These are phyloP conservation scores for Chydorus sphaericus DNA, from an alignment of 2,888 invertebrate genomes.

Conservation along the genomic window DNA sequence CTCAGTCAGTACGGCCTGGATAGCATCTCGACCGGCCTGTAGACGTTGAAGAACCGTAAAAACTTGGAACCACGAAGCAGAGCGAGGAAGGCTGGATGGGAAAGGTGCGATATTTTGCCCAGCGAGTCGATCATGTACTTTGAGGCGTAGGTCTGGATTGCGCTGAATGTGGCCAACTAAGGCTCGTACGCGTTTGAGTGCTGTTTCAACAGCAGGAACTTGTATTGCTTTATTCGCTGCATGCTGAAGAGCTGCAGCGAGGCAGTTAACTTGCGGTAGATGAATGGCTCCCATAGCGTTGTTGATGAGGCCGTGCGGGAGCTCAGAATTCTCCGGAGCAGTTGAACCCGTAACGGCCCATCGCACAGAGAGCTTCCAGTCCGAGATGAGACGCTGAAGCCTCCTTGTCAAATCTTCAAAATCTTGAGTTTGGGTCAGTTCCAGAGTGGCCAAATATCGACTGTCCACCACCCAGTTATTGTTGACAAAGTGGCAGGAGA, in stretches of 20 bases:
- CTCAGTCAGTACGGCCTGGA: constrained; percentile 3
- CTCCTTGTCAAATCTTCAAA: constrained; percentile 10
- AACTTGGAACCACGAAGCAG: constrained; percentile 9
- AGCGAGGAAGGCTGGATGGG: not conserved
- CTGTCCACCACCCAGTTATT: constrained; percentile 9
- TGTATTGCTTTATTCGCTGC: constrained; percentile 13
- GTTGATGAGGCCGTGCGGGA: not conserved
- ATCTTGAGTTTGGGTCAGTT: constrained; percentile 10
- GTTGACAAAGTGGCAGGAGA: constrained; percentile 12
- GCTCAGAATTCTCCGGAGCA: constrained; percentile 10
- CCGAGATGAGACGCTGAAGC: constrained; percentile 7
- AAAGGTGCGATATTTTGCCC: not conserved
- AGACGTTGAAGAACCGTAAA: constrained; percentile 7
- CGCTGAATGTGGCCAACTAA: constrained; percentile 6
- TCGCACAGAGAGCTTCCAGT: constrained; percentile 1
- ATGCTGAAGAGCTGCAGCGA: constrained; percentile 13
- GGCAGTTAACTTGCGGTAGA: constrained; percentile 14
- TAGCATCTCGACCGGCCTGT: constrained; percentile 2
- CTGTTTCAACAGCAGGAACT: not conserved
- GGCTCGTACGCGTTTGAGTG: not conserved
- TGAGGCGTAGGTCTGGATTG: not conserved
- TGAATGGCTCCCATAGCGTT: constrained; percentile 9
- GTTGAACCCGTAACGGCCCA: constrained; percentile 14
- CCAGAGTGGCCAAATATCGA: constrained; percentile 12
- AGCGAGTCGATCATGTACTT: not conserved